Percentiles rank a stretch among this genome's conserved stretches.
phyloP scores from a whole-genome alignment of 2,797 vertebrate species.

The Danio tinwini region DNA sequence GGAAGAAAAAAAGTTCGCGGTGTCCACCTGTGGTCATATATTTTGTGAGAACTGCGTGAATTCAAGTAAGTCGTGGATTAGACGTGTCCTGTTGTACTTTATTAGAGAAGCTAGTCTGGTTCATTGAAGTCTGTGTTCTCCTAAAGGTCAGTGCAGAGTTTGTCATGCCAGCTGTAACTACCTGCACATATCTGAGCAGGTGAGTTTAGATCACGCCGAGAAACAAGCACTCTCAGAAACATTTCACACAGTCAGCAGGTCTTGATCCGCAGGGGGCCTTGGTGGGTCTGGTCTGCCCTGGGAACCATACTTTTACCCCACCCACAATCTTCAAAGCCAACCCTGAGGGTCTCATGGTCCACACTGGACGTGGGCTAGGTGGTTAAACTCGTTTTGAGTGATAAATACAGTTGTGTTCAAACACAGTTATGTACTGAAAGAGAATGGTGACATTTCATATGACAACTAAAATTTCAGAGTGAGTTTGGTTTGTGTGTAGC shows the following conservation, averaged over 20 bases:
- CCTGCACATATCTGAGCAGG: constrained; percentile 84
- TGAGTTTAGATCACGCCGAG: constrained; percentile 50
- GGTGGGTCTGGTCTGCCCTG: neutral
- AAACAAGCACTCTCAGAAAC: neutral
- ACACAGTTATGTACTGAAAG: neutral
- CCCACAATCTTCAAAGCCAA: neutral
- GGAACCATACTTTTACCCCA: neutral
- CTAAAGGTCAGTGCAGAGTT: constrained; percentile 82
- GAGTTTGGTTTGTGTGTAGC: neutral
- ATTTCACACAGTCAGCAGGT: neutral
- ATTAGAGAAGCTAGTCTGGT: neutral
- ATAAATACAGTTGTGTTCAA: too few species aligned
- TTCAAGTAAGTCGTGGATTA: constrained; percentile 70
- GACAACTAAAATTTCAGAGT: neutral
- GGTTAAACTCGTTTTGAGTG: neutral
- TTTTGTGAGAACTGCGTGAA: constrained; percentile 83
- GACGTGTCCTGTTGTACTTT: too few species aligned
- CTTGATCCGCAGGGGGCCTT: neutral
- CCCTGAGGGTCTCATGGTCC: neutral
- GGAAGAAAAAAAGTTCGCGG: constrained; percentile 74
- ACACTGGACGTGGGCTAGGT: neutral
- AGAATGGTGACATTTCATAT: neutral
- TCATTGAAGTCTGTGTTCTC: neutral
- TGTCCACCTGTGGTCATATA: constrained; percentile 89
- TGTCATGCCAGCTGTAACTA: constrained; percentile 84